Conservation (phyloP, 2,888 invertebrate genomes). For the Thelaira solivaga region DNA sequence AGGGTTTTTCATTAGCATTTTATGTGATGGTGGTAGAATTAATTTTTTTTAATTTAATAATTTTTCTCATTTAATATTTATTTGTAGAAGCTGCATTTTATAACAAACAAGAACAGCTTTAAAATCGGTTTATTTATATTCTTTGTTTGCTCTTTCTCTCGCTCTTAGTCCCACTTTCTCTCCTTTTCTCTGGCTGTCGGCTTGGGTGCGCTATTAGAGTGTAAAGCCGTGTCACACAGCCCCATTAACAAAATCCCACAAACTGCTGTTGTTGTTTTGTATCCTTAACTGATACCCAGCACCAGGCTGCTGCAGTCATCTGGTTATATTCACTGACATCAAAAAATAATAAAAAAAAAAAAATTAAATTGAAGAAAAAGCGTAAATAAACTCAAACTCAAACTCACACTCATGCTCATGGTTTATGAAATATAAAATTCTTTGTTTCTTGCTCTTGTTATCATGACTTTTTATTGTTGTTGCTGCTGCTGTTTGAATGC, state of each 20-base stretch:
- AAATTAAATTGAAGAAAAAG: too few species aligned
- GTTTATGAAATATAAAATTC: conserved; percentile 3
- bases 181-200: neutral
- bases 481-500: too few species aligned
- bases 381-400: too few species aligned
- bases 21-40: too few species aligned
- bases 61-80: conserved; percentile 22
- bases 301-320: neutral
- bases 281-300: too few species aligned
- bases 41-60: conserved; percentile 18
- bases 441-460: conserved; percentile 7
- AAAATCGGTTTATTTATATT: neutral
- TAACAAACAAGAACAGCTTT: neutral
- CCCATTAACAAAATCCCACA: conserved; percentile 3
- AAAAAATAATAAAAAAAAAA: neutral
- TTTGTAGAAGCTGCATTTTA: neutral
- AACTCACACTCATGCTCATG: too few species aligned
- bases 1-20: conserved; percentile 18
- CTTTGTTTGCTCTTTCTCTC: too few species aligned
- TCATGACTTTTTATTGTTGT: conserved; percentile 9
- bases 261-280: neutral
- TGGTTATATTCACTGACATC: conserved; percentile 17
- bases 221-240: too few species aligned
- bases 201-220: too few species aligned
- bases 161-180: neutral